A percentile compares a stretch with the other conserved stretches of the same genome.
These are phyloP conservation scores for Saturnia pavonia DNA, from an alignment of 2,888 invertebrate species.

Conservation along the genomic window DNA sequence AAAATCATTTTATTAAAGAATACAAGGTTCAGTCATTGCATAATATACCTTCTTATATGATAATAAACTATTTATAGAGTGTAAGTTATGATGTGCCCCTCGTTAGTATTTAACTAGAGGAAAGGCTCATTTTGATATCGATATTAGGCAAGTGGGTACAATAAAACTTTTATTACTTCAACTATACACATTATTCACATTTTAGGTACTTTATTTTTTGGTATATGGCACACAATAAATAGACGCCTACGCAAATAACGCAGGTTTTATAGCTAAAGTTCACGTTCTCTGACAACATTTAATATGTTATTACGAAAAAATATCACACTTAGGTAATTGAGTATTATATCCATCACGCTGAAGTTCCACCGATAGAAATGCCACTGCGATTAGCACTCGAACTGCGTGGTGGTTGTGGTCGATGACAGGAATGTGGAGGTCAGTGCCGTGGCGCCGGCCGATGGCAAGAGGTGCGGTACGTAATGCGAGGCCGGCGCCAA, in stretches of 20 bases:
- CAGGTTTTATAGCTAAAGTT: slow-evolving; percentile 30
- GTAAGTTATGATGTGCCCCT: not conserved
- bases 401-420: slow-evolving; percentile 40
- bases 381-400: slow-evolving; percentile 43
- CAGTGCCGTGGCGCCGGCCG: slow-evolving; percentile 39
- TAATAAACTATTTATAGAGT: slow-evolving; percentile 16
- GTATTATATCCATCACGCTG: slow-evolving; percentile 40
- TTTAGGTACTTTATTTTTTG: slow-evolving; percentile 46
- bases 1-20: slow-evolving; percentile 28
- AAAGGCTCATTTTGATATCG: slow-evolving; percentile 15
- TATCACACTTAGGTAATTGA: slow-evolving; percentile 56
- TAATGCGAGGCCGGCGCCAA: slow-evolving; percentile 53
- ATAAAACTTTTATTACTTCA: slow-evolving; percentile 17
- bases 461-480: slow-evolving; percentile 57
- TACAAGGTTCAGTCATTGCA: slow-evolving; percentile 36
- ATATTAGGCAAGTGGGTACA: slow-evolving; percentile 1
- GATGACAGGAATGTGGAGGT: slow-evolving; percentile 61
- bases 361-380: slow-evolving; percentile 25
- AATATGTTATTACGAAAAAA: slow-evolving; percentile 38
- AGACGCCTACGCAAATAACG: slow-evolving; percentile 35
- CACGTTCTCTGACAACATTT: slow-evolving; percentile 24
- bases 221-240: slow-evolving; percentile 50
- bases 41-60: slow-evolving; percentile 20
- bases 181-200: slow-evolving; percentile 28
- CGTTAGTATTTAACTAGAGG: slow-evolving; percentile 13